A percentile compares a stretch with the other conserved stretches of the same genome.
phyloP scores from a whole-genome alignment of 2,113 vertebrate species.

The Zosterops pallidus region DNA sequence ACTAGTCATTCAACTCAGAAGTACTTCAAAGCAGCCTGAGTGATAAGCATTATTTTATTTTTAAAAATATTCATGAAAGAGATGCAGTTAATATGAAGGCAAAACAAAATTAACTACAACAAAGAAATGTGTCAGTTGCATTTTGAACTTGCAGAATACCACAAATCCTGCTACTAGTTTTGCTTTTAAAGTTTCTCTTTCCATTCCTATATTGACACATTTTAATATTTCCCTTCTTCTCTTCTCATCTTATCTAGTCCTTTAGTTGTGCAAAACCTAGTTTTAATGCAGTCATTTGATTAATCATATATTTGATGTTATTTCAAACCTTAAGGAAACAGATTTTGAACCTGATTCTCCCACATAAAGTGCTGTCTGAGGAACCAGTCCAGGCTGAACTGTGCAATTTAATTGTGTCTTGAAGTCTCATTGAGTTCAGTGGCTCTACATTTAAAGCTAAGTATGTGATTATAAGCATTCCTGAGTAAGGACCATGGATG shows the following conservation, averaged over 20 bases:
- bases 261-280: background rate
- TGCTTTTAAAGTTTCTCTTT: background rate
- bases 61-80: slow-evolving; percentile 55
- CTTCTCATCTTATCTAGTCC: background rate
- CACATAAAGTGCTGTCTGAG: background rate
- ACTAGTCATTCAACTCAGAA: slow-evolving; percentile 48
- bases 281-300: background rate
- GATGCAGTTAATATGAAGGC: slow-evolving; percentile 31
- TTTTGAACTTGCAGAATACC: slow-evolving; percentile 40
- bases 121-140: slow-evolving; percentile 38
- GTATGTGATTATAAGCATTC: background rate
- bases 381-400: background rate
- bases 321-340: background rate
- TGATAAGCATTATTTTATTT: slow-evolving; percentile 64
- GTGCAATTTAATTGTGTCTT: background rate
- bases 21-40: slow-evolving; percentile 59
- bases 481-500: background rate
- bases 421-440: background rate
- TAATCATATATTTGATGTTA: background rate
- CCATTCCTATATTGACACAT: background rate
- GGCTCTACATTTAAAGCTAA: background rate
- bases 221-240: background rate
- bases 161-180: background rate
- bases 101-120: slow-evolving; percentile 56
- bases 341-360: background rate